These are phyloP conservation scores for Meta bourneti DNA, from an alignment of 2,888 invertebrate species.

Conservation along the genomic window DNA sequence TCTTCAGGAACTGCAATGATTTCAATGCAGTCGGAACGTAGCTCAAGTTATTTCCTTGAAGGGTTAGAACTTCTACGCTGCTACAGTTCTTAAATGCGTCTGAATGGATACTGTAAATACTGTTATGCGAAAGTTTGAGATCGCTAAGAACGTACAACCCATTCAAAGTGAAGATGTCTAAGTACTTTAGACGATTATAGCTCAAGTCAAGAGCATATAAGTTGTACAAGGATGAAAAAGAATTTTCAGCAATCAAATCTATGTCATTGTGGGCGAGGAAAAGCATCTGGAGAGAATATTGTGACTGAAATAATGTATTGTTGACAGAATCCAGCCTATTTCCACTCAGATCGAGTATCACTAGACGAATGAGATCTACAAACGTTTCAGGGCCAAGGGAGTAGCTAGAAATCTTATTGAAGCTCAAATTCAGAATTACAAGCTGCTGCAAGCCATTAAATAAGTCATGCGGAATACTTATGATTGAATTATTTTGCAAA, in stretches of 20 bases:
- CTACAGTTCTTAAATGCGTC: conserved; percentile 95
- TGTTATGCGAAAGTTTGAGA: conserved; percentile 92
- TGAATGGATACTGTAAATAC: conserved; percentile 90
- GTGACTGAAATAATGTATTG: conserved; percentile 90
- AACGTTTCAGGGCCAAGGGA: conserved; percentile 93
- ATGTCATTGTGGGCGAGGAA: conserved; percentile 92
- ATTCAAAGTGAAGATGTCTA: conserved; percentile 92
- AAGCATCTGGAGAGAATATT: conserved; percentile 91
- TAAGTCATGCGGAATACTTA: conserved; percentile 90
- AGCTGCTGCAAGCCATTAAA: conserved; percentile 84
- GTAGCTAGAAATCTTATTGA: conserved; percentile 88
- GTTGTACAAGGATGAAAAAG: conserved; percentile 95
- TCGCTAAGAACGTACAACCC: conserved; percentile 92
- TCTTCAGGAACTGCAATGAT: conserved; percentile 91
- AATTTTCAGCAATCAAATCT: conserved; percentile 91
- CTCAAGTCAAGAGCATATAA: conserved; percentile 92
- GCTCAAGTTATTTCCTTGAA: conserved; percentile 92
- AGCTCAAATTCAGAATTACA: conserved; percentile 84
- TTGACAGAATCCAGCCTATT: conserved; percentile 90
- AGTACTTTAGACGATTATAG: conserved; percentile 90
- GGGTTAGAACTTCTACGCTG: conserved; percentile 91
- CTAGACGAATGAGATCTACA: conserved; percentile 92
- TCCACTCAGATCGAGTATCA: conserved; percentile 91
- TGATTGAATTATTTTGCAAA: conserved; percentile 94
- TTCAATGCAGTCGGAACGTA: conserved; percentile 90